Evolutionary conservation across 1,140 invertebrate genomes (phyloP), one percentile per base, ranked within the genome.

Genomic region (Adoxophyes honmai): DNA sequence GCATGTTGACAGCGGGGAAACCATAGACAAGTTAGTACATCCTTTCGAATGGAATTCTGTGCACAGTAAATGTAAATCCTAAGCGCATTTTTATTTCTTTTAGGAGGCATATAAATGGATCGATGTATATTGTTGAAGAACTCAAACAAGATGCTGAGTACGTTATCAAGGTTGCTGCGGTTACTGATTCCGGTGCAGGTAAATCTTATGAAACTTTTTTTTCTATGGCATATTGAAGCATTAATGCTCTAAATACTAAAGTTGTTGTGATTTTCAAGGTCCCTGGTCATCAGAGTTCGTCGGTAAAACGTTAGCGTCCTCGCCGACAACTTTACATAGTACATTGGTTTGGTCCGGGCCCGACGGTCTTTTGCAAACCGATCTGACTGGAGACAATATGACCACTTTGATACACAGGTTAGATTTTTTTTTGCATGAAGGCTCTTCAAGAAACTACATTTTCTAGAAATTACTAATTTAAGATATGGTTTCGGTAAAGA

Each of bases 271-370:
- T 36, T 63, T 65, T 66, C 6, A 11, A 88, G 93, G 95, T 54
- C 93, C 95, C 0, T 97, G 95, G 95, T 97, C 96, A 42, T 91
- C 89, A 1, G 92, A 93, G 78, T 94, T 95, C 58, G 81, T 89
- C 0, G 93, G 94, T 0, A 92, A 91, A 71, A 96, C 94, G 0
- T 88, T 96, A 21, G 74, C 78, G 16, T 75, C 73, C 8, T 74
- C 86, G 8, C 73, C 77, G 8, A 81, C 79, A 36, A 91, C 90
- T 44, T 76, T 90, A 15, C 83, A 90, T 55, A 89, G 92, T 44
- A 91, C 89, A 18, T 90, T 95, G 57, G 73, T 96, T 1, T 95
- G 95, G 95, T 92, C 93, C 2, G 92, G 93, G 0, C 89, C 90
- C 8, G 92, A 94, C 62, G 94, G 94, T 2, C 81, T 95, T 0